Conservation (phyloP, 2,113 vertebrate genomes). For the Sterrhoptilus dennistouni region DNA sequence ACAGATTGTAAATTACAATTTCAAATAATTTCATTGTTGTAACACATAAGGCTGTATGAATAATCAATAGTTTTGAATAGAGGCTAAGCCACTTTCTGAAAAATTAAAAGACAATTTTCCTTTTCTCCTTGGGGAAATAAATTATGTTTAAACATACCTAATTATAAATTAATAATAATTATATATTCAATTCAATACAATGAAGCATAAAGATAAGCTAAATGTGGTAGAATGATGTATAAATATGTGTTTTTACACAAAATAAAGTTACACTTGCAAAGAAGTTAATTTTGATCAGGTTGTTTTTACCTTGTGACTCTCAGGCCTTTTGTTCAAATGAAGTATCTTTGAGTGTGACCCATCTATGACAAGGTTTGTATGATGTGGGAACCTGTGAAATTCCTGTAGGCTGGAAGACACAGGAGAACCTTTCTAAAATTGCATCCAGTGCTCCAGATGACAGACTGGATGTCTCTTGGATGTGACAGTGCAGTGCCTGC, state of each 20-base stretch:
- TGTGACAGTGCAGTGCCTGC: accelerated
- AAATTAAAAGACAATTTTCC: neutral
- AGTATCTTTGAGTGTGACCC: neutral
- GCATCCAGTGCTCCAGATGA: neutral
- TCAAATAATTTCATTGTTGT: neutral
- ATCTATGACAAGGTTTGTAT: neutral
- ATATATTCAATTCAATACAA: neutral
- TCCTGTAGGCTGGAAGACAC: neutral
- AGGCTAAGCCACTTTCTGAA: neutral
- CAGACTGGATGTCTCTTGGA: accelerated
- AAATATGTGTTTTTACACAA: neutral
- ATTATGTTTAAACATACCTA: neutral
- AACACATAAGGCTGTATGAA: neutral
- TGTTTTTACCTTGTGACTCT: neutral
- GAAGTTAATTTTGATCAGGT: neutral
- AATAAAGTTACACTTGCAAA: neutral
- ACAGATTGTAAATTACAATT: neutral
- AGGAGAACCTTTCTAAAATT: neutral
- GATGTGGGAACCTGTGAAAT: neutral
- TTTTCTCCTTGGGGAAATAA: neutral
- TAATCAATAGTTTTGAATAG: neutral
- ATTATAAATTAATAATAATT: neutral
- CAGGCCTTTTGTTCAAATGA: neutral
- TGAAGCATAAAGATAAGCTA: neutral
- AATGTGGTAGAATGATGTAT: neutral